A percentile compares a stretch with the other conserved stretches of the same genome.
Conservation (phyloP, 1,140 invertebrate species). For the Luehdorfia chinensis region DNA sequence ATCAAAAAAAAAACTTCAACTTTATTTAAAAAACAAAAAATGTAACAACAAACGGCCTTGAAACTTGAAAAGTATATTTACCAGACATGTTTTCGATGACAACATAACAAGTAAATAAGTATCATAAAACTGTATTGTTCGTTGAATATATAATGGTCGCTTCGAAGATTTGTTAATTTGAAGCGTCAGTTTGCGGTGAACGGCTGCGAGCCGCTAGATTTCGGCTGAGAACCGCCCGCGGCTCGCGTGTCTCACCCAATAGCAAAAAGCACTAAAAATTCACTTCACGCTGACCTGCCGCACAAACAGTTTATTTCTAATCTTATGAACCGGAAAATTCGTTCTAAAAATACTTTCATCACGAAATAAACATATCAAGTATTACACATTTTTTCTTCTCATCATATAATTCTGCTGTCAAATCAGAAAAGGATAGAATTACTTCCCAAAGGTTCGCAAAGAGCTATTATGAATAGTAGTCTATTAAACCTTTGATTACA, state of each 20-base stretch:
- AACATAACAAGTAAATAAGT: constrained; percentile 6
- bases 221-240: constrained; percentile 60
- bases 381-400: no score
- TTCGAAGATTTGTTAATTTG: constrained; percentile 38
- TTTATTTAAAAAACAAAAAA: neutral
- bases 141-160: constrained; percentile 12
- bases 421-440: no score
- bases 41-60: constrained; percentile 5
- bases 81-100: constrained; percentile 14
- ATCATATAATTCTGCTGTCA: no score
- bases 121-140: constrained; percentile 15
- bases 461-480: no score
- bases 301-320: constrained; percentile 12
- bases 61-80: constrained; percentile 1
- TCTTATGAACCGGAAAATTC: constrained; percentile 3
- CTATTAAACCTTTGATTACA: no score
- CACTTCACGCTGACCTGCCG: constrained; percentile 28
- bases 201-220: constrained; percentile 42
- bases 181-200: constrained; percentile 42
- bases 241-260: constrained; percentile 37
- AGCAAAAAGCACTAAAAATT: constrained; percentile 55
- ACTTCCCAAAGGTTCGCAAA: no score
- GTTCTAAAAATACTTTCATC: constrained; percentile 4
- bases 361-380: constrained; percentile 8
- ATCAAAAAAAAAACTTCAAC: constrained; percentile 2